Percentiles rank a stretch among this genome's conserved stretches.
Conservation (phyloP, 2,113 vertebrate species). For the Kobus ellipsiprymnus region DNA sequence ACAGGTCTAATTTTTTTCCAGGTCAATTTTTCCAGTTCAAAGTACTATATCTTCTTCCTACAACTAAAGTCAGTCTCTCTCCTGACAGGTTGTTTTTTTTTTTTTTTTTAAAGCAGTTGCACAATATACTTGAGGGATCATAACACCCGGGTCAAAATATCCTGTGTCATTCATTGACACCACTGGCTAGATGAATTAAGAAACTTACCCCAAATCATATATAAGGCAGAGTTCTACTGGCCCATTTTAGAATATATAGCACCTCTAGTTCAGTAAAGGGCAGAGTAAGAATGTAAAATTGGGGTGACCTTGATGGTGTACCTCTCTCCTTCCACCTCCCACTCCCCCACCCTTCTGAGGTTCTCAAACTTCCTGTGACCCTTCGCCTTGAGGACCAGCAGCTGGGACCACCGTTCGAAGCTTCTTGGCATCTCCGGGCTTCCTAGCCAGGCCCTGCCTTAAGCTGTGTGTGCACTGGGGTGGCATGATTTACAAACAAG, state of each 20-base stretch:
- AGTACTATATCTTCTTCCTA: background rate
- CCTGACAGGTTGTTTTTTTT: background rate
- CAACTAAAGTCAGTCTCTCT: background rate
- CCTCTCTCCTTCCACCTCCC: background rate
- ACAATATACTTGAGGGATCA: background rate
- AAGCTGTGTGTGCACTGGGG: constrained; percentile 30
- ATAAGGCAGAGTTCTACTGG: background rate
- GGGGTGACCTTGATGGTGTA: background rate
- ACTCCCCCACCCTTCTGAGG: background rate
- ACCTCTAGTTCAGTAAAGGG: background rate
- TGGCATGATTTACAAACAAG: constrained; percentile 56
- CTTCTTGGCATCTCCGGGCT: background rate
- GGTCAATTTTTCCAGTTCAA: constrained; percentile 27
- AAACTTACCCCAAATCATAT: background rate
- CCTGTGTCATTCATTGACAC: background rate
- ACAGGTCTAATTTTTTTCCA: constrained; percentile 31
- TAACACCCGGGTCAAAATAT: background rate
- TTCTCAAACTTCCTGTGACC: background rate
- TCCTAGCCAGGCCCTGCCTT: background rate
- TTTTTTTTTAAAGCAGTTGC: background rate
- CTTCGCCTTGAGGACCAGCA: background rate
- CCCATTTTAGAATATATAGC: background rate
- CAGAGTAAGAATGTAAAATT: background rate
- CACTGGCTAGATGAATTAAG: background rate
- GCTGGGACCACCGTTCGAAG: background rate